Evolutionary conservation across 2,888 invertebrate species (phyloP), one percentile per base, ranked within the genome.

Genomic region (Oscheius myriophilus): DNA sequence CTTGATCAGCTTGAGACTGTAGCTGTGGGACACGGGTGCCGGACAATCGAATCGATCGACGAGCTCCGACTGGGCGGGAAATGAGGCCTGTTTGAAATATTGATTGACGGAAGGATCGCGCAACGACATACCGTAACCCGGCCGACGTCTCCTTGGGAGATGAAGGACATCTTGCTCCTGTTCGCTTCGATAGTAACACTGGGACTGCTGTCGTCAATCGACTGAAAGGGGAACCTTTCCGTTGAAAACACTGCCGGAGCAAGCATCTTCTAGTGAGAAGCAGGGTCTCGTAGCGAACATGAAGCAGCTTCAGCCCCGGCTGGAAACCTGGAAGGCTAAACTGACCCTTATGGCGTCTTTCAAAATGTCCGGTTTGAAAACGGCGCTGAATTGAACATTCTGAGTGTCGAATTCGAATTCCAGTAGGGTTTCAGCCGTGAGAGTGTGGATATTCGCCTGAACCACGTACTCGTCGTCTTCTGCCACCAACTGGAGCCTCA

Each of bases 361-460:
- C 11, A 66, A 26, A 39, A 66, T n/a, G 46, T 66, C 66, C 7
- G 66, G 66, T 33, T 49, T 66, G 16, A 66, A 33, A 16, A 57
- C 57, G 9, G 53, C 41, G 9, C 14, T 66, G 41, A 51, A 14
- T 2, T 12, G 7, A 11, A 66, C 33, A 12, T 66, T 57, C 16
- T n/a, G 1, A 2, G 57, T 1, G 18, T 66, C 49, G 33, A 66
- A 66, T n/a, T 57, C 39, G 12, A 16, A 21, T 18, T 25, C 23
- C 14, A 41, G 7, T 12, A 72, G 69, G 26, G 64, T 61, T 46
- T 76, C 75, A 1, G 70, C 45, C 25, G 57, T 33, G 7, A 67
- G 42, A n/a, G 67, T 73, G 18, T 71, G 68, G 33, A 76, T 66
- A 51, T 66, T 71, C 1, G 71, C 75, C 41, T 73, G 43, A 2